phyloP scores from a whole-genome alignment of 2,888 invertebrate genomes.

The Globia sparganii region DNA sequence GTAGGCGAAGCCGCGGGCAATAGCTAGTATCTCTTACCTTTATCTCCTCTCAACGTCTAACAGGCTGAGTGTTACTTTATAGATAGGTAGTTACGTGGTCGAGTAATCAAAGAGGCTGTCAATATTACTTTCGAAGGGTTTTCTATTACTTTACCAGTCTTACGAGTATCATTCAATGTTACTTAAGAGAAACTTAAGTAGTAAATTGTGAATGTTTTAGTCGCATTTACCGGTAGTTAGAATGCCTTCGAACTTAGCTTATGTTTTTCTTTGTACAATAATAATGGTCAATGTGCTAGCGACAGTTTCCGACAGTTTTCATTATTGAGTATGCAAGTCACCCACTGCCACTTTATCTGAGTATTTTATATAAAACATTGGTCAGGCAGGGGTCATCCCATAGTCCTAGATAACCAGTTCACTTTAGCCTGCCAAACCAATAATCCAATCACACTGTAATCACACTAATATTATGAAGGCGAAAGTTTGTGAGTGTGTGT shows the following conservation, averaged over 20 bases:
- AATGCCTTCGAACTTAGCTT: background rate
- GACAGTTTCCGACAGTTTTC: too few relatives aligned
- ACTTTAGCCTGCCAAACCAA: too few relatives aligned
- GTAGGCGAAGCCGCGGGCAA: background rate
- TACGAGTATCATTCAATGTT: constrained; percentile 23
- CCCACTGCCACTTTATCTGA: too few relatives aligned
- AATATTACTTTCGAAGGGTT: constrained; percentile 16
- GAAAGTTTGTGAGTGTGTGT: too few relatives aligned
- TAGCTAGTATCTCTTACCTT: background rate
- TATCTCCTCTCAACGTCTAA: constrained; percentile 14
- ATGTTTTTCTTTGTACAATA: too few relatives aligned
- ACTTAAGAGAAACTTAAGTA: constrained; percentile 26
- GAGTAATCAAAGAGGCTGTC: constrained; percentile 39
- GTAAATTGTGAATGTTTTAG: background rate
- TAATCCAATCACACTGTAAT: too few relatives aligned
- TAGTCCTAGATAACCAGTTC: too few relatives aligned
- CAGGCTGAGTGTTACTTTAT: background rate
- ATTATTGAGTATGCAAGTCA: too few relatives aligned
- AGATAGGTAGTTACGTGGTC: constrained; percentile 8
- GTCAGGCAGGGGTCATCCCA: too few relatives aligned
- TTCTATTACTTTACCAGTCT: constrained; percentile 25
- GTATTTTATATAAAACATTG: too few relatives aligned
- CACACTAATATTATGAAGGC: too few relatives aligned
- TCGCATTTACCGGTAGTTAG: background rate
- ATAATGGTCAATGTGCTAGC: too few relatives aligned